phyloP scores from a whole-genome alignment of 2,888 invertebrate genomes.

The Romanomermis culicivorax region DNA sequence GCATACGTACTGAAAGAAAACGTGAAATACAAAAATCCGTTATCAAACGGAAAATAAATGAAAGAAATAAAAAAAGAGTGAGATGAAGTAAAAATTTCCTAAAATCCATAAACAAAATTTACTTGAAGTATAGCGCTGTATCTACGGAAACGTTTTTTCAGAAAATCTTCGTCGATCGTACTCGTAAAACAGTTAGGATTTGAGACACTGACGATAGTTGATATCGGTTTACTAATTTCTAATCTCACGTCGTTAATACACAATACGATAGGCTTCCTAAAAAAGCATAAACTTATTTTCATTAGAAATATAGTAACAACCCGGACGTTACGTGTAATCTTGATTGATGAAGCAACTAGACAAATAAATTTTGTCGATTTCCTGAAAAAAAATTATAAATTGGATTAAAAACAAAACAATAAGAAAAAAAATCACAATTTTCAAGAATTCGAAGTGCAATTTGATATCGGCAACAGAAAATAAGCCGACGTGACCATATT shows the following conservation, averaged over 20 bases:
- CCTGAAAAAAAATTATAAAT: conserved; percentile 17
- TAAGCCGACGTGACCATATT: conserved; percentile 11
- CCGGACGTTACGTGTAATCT: conserved; percentile 22
- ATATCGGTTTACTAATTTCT: conserved; percentile 16
- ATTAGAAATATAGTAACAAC: background rate
- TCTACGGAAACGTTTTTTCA: no score
- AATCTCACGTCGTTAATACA: conserved; percentile 28
- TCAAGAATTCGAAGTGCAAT: conserved; percentile 12
- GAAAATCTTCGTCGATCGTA: no score
- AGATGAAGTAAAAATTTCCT: no score
- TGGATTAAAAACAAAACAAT: background rate
- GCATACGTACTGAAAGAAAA: conserved; percentile 26
- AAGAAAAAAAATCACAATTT: conserved; percentile 4
- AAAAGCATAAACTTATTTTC: conserved; percentile 4
- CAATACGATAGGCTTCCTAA: conserved; percentile 27
- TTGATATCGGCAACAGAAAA: conserved; percentile 16
- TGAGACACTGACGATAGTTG: no score
- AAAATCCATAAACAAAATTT: no score
- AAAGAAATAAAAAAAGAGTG: no score
- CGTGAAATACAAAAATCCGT: no score
- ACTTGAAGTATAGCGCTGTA: no score
- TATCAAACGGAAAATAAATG: no score
- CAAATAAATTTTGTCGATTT: conserved; percentile 27
- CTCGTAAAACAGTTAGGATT: no score
- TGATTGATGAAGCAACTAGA: conserved; percentile 29